Conservation (phyloP, 2,797 vertebrate genomes). For the Sarcoramphus papa region DNA sequence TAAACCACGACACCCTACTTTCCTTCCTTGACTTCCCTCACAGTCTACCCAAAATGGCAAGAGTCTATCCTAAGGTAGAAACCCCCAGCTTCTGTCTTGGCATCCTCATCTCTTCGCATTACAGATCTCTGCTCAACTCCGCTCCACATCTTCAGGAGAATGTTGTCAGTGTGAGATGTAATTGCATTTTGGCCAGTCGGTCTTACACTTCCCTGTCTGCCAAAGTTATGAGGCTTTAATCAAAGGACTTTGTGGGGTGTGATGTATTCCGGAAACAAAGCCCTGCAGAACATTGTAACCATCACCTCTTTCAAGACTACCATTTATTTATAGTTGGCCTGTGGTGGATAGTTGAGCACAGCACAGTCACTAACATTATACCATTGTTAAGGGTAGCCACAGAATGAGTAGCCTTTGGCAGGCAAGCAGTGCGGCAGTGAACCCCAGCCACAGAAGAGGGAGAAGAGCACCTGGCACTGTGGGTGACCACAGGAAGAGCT, state of each 20-base stretch:
- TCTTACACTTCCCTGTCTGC: background rate
- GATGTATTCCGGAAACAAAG: background rate
- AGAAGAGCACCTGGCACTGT: background rate
- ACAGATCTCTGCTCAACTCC: background rate
- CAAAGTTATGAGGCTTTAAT: background rate
- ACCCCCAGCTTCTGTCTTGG: background rate
- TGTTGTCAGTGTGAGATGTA: background rate
- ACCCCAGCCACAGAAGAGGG: background rate
- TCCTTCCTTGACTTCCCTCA: background rate
- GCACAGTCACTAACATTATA: background rate
- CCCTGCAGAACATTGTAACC: background rate
- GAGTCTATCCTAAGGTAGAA: background rate
- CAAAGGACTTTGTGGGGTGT: background rate
- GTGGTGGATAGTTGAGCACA: background rate
- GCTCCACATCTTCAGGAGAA: background rate
- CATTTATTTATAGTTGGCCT: background rate
- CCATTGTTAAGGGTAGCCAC: background rate
- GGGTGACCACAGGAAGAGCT: background rate
- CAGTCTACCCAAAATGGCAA: background rate
- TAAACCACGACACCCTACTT: background rate
- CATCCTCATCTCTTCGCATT: background rate
- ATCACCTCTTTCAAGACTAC: background rate
- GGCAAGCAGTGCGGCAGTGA: background rate
- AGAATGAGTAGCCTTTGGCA: background rate
- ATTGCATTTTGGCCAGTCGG: background rate